Evolutionary conservation across 2,888 invertebrate genomes (phyloP), one percentile per base, ranked within the genome.

Genomic region (Pseudanteris insignis): DNA sequence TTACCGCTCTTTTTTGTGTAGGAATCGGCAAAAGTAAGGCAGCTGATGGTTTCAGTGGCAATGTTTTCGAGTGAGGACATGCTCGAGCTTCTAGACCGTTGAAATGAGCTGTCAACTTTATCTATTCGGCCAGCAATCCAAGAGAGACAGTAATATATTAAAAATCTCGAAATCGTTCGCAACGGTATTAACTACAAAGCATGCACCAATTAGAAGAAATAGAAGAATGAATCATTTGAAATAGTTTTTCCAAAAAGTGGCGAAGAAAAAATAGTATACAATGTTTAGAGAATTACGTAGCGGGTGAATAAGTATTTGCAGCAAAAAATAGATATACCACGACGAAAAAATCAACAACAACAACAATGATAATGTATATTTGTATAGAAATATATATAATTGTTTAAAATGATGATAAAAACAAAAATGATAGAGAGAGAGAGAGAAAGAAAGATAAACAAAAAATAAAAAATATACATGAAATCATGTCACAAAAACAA

Each of bases 21-120:
- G 70, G 95, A 93, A 83, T 97, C 97, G 70, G 94, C 93, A 83
- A 97, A 97, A 71, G 91, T 90, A 82, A 98, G 88, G 84, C 94
- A 94, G 85, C 94, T 94, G 77, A 97, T 91, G 80, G 95, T 91
- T 85, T 97, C 97, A 73, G 92, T 90, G 76, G 92, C 90, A 83
- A 96, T 94, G 85, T 96, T 96, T 84, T 97, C 96, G 79, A 97
- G 86, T 82, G 96, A 96, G 77, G 96, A 96, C 91, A 96, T 96
- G 82, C 94, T 95, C 82, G 96, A 96, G 81, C 95, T 96, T 77
- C 96, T 88, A 70, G 96, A 97, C 81, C 96, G 88, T 75, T 95
- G 95, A 85, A 96, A 96, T 73, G 94, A 92, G 82, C 90, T 93
- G 86, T 96, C 96, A 87, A 94, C 86, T 86, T 95, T 95, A 86